A percentile compares a stretch with the other conserved stretches of the same genome.
Conservation (phyloP, 35 echinoderm and acorn worm genomes). For the Acanthaster planci region DNA sequence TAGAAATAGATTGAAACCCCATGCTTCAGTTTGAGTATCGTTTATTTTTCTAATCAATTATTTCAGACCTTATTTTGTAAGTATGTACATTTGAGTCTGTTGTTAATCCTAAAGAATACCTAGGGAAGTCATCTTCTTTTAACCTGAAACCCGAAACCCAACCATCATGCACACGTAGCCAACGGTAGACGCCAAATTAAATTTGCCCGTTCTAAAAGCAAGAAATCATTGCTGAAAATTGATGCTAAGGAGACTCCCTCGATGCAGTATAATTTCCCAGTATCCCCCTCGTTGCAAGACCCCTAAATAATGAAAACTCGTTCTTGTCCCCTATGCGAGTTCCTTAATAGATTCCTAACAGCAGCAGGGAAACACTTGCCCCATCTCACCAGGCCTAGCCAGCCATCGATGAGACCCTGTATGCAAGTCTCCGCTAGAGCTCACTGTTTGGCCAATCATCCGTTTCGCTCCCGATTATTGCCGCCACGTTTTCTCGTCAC, state of each 20-base stretch:
- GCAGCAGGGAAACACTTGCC: neutral
- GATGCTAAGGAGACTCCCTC: neutral
- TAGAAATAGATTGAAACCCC: no score
- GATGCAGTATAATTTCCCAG: neutral
- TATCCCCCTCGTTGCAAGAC: neutral
- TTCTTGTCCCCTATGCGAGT: neutral
- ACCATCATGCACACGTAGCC: neutral
- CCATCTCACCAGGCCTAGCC: neutral
- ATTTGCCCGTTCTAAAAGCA: neutral
- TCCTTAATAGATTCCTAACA: neutral
- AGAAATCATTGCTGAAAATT: constrained; percentile 12
- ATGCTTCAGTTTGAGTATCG: no score
- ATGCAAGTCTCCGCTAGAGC: neutral
- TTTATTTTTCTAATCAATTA: no score
- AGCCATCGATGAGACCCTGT: neutral
- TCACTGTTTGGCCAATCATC: constrained; percentile 6
- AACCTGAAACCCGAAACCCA: no score
- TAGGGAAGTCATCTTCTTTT: no score
- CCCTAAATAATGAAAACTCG: neutral
- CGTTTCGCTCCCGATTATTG: constrained; percentile 3
- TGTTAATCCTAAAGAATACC: no score
- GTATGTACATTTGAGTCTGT: no score
- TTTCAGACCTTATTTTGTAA: no score
- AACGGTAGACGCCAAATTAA: neutral
- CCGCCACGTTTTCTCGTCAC: neutral